Evolutionary conservation across 2,888 invertebrate species (phyloP), one percentile per base, ranked within the genome.

Genomic region (Macaria liturata): DNA sequence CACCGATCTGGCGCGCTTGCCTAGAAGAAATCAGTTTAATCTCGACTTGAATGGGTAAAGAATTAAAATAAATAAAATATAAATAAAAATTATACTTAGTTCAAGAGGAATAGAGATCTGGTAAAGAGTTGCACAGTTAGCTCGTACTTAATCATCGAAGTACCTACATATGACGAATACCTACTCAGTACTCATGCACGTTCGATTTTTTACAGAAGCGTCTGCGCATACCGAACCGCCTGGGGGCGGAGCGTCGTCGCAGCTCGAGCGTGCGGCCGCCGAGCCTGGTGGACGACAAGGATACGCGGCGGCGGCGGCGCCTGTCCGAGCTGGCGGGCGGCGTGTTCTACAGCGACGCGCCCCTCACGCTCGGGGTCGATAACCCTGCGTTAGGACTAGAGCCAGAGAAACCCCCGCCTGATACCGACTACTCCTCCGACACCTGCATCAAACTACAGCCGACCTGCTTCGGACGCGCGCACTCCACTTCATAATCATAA

Each of bases 321-420:
- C 83, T 92, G 20, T 92, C 92, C 5, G 90, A 91, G 65, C 70
- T 91, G 67, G 91, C 92, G 1, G 92, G 92, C 34, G 92, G 92
- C 4, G 87, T 91, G 43, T 92, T 91, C 80, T 92, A 92, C 80
- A 90, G 89, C 72, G 90, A 90, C 64, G 70, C 74, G 4, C 71
- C 76, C 1, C 78, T 84, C 57, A 72, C 81, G 3, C 74, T 75
- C 42, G 87, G 88, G 4, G 80, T 76, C 61, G 89, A 89, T 70
- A 91, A 91, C 74, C 83, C 81, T n/a, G 90, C 84, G 0, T 75
- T 89, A 3, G 81, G 84, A 3, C 75, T 85, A 30, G 89, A 89
- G 59, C 64, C 81, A 0, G 89, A 91, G 65, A 89, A 88, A 65
- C 79, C 81, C 0, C 78, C 78, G 1, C 76, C 77, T 2, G 78